Evolutionary conservation across 2,113 vertebrate genomes (phyloP).

Genomic region (Nanorana parkeri): DNA sequence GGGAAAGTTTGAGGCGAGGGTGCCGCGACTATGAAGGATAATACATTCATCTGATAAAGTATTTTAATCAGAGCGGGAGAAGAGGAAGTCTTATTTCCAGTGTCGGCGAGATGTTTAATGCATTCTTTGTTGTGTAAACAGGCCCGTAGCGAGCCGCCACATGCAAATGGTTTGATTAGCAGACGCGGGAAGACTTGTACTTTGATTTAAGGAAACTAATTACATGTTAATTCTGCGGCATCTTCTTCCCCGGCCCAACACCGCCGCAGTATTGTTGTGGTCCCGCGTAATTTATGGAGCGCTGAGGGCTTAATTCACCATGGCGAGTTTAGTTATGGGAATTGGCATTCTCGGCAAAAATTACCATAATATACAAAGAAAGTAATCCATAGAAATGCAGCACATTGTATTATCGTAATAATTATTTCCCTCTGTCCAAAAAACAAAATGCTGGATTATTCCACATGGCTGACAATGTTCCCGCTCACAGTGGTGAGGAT

Average conservation of each 20-base stretch:
- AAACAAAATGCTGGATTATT: too few species aligned
- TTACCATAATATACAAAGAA: too few species aligned
- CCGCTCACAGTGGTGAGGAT: too few species aligned
- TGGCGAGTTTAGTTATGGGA: too few species aligned
- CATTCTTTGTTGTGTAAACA: constrained; percentile 30
- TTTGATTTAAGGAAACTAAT: constrained; percentile 49
- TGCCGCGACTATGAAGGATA: constrained; percentile 12
- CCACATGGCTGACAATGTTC: too few species aligned
- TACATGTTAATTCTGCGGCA: constrained; percentile 13
- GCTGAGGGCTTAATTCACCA: too few species aligned
- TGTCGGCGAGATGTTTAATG: constrained; percentile 28
- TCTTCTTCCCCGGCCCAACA: not conserved
- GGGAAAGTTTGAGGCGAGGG: constrained; percentile 30
- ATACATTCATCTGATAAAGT: constrained; percentile 32
- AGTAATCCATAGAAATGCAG: too few species aligned
- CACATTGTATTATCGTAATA: too few species aligned
- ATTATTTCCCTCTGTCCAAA: too few species aligned
- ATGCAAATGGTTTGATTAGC: constrained; percentile 36
- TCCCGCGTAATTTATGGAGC: too few species aligned
- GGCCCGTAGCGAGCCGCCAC: constrained; percentile 1
- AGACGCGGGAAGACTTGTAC: not conserved
- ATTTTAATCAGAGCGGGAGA: constrained; percentile 24
- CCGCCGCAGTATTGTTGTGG: too few species aligned
- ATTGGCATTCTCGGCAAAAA: too few species aligned
- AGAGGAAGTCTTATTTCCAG: not conserved